phyloP scores from a whole-genome alignment of 2,888 invertebrate genomes.

The Nineta flava region DNA sequence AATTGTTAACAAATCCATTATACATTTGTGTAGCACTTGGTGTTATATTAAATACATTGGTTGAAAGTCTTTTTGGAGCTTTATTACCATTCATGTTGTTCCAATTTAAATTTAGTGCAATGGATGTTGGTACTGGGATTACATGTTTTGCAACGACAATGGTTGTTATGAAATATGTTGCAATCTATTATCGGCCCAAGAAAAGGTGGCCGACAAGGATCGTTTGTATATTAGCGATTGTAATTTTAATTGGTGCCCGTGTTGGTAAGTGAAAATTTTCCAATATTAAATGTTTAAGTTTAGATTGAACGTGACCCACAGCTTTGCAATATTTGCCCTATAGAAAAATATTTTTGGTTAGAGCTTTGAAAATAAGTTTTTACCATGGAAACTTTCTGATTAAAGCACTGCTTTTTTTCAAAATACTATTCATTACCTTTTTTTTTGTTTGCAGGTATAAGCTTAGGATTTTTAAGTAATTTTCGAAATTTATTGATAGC shows the following conservation, averaged over 20 bases:
- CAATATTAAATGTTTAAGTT: too few relatives aligned
- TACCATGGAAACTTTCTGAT: too few relatives aligned
- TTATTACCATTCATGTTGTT: conserved; percentile 1
- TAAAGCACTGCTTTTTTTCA: too few relatives aligned
- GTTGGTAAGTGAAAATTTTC: not conserved
- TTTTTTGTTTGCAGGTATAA: not conserved
- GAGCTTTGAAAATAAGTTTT: too few relatives aligned
- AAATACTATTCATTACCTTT: too few relatives aligned
- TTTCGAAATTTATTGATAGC: not conserved
- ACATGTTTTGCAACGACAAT: not conserved
- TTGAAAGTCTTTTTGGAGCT: not conserved
- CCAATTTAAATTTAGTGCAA: not conserved
- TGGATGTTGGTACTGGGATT: not conserved
- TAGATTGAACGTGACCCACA: too few relatives aligned
- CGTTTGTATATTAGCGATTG: not conserved
- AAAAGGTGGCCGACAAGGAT: not conserved
- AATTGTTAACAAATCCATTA: not conserved
- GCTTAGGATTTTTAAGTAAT: not conserved
- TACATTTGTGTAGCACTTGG: not conserved
- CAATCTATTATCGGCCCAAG: not conserved
- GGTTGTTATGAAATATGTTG: not conserved
- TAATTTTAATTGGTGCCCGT: not conserved
- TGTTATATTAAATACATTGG: not conserved
- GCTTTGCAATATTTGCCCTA: too few relatives aligned
- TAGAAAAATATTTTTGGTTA: too few relatives aligned